phyloP scores from a whole-genome alignment of 2,888 invertebrate genomes.

The Anodontia alba region DNA sequence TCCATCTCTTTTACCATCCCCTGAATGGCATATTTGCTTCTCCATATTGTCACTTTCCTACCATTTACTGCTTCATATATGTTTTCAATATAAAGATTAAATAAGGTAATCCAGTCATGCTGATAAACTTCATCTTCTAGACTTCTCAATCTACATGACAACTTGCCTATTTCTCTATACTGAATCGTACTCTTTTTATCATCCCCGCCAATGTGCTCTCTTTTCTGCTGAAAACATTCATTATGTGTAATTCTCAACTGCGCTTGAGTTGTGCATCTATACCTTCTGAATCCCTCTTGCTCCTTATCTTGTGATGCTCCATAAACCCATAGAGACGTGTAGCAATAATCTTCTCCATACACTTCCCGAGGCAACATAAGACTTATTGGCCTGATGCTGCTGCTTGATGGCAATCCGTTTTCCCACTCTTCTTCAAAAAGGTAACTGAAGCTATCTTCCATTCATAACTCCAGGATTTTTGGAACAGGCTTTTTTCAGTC shows the following conservation, averaged over 20 bases:
- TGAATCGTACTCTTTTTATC: constrained; percentile 39
- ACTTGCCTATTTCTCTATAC: constrained; percentile 41
- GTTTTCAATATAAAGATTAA: constrained; percentile 31
- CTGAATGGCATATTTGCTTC: not conserved
- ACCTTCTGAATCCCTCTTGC: constrained; percentile 35
- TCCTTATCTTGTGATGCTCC: constrained; percentile 28
- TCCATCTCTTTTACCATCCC: not conserved
- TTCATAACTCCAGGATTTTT: constrained; percentile 6
- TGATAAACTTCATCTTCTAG: not conserved
- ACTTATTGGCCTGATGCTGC: constrained; percentile 34
- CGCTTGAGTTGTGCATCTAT: constrained; percentile 20
- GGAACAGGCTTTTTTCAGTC: constrained; percentile 14
- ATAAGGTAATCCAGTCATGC: constrained; percentile 33
- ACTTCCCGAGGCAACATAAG: constrained; percentile 33
- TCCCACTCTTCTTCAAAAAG: constrained; percentile 30
- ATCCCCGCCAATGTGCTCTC: constrained; percentile 19
- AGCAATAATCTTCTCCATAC: constrained; percentile 29
- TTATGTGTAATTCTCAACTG: constrained; percentile 23
- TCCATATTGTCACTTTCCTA: constrained; percentile 38
- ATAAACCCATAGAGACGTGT: constrained; percentile 19
- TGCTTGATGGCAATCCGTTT: constrained; percentile 21
- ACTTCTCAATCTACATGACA: constrained; percentile 1
- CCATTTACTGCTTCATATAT: constrained; percentile 13
- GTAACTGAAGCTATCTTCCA: constrained; percentile 31
- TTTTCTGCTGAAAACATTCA: constrained; percentile 29